Evolutionary conservation across 2,797 vertebrate genomes (phyloP).

Genomic region (Mycteria americana): DNA sequence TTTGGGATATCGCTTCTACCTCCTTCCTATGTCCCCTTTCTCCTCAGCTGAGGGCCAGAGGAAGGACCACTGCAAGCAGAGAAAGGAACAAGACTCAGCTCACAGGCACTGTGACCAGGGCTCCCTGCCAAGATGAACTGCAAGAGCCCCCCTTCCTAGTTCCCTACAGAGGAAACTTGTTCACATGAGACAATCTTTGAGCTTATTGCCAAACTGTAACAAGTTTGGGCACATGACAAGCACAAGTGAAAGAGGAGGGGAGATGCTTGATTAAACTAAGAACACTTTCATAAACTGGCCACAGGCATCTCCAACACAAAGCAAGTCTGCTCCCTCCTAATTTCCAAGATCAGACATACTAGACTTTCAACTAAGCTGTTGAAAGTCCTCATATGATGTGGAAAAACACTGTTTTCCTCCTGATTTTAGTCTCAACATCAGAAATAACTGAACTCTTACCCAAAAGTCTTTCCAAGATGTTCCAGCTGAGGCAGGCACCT

Average conservation of each 20-base stretch:
- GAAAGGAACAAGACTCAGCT: neutral
- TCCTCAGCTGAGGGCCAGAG: neutral
- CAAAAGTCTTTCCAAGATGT: neutral
- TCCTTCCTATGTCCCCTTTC: neutral
- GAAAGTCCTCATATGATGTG: neutral
- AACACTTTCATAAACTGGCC: neutral
- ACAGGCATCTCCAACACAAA: neutral
- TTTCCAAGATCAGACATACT: neutral
- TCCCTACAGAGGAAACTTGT: neutral
- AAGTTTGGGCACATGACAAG: neutral
- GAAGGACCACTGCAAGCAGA: neutral
- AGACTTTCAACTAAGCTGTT: neutral
- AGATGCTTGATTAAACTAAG: neutral
- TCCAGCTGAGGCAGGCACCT: neutral
- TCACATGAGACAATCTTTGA: neutral
- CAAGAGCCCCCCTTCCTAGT: neutral
- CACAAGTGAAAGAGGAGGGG: neutral
- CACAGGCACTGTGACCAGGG: neutral
- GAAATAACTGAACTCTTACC: neutral
- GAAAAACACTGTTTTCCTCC: neutral
- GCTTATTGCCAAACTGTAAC: neutral
- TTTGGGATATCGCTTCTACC: neutral
- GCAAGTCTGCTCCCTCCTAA: neutral
- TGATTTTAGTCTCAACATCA: neutral
- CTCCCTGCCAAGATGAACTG: neutral